Percentiles rank a stretch among this genome's conserved stretches.
phyloP scores from a whole-genome alignment of 2,113 vertebrate genomes.

The Ivindomyrus marchei region DNA sequence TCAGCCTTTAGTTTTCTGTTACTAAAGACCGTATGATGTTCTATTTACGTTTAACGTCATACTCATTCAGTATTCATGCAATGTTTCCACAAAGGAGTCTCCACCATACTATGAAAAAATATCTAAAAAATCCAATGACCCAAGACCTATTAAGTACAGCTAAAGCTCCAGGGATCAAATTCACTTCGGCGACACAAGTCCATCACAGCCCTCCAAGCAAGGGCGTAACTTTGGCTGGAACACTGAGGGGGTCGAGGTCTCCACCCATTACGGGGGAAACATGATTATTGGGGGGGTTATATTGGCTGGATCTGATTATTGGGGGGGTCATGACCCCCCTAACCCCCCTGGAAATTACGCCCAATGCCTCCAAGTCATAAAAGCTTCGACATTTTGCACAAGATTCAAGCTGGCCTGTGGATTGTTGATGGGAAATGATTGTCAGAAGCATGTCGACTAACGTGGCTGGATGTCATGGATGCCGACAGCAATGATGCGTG shows the following conservation, averaged over 20 bases:
- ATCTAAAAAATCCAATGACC: not conserved
- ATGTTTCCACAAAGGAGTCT: not conserved
- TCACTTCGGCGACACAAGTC: not conserved
- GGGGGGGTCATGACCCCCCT: too few relatives aligned
- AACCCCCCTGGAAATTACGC: too few relatives aligned
- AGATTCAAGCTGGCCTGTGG: not conserved
- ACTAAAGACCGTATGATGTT: not conserved
- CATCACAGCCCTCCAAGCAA: not conserved
- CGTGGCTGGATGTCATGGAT: constrained; percentile 42
- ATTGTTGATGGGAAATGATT: not conserved
- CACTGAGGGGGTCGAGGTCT: too few relatives aligned
- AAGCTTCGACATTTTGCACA: not conserved
- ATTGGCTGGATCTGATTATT: too few relatives aligned
- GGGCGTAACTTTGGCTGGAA: not conserved
- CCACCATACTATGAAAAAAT: not conserved
- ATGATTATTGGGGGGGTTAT: too few relatives aligned
- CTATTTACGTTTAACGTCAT: not conserved
- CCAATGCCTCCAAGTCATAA: not conserved
- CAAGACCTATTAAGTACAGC: not conserved
- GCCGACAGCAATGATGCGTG: constrained; percentile 51
- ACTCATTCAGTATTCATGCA: not conserved
- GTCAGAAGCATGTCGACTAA: constrained; percentile 30
- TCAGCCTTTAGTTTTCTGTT: not conserved
- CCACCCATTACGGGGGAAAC: too few relatives aligned
- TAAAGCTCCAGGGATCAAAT: not conserved